Evolutionary conservation across 2,113 vertebrate genomes (phyloP), one percentile per base, ranked within the genome.

Genomic region (Rhizomys pruinosus): DNA sequence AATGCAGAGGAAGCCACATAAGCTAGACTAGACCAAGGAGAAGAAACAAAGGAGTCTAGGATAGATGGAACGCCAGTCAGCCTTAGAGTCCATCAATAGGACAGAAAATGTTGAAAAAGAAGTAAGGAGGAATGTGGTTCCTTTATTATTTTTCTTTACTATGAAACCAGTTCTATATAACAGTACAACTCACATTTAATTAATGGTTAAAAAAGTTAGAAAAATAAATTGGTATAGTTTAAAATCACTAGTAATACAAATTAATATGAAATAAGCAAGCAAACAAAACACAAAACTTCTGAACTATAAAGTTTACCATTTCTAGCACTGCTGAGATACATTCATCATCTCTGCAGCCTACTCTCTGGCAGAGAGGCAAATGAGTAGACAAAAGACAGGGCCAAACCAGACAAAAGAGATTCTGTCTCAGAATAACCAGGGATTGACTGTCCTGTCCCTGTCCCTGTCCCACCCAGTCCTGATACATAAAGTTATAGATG

Each of bases 361-460:
- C 11, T 79, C 47, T 57, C 20, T 12, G 34, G 59, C 7, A 44
- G 59, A 82, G 81, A 88, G 59, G 25, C 81, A 93, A 89, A 95
- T n/a, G 3, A 78, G 47, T 52, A 52, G 82, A 69, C 80, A 84
- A 93, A 93, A 90, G 77, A 39, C 52, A 66, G 44, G 52, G 79
- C 69, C 55, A 47, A 86, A 59, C 71, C 34, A 72, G 52, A 89
- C 63, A 88, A 77, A 91, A 81, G 71, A 25, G 32, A 81, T 92
- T 80, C 72, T 78, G 57, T 73, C 63, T 97, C 74, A 37, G n/a
- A 93, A 89, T 52, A 64, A 34, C 64, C 11, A 59, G 81, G 69
- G 77, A 74, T n/a, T 84, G 77, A 81, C 55, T 80, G n/a, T 37
- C 90, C 61, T 39, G 34, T 69, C 76, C 37, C 27, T 42, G 17